Evolutionary conservation across 2,113 vertebrate species (phyloP).

Genomic region (Tyto alba): DNA sequence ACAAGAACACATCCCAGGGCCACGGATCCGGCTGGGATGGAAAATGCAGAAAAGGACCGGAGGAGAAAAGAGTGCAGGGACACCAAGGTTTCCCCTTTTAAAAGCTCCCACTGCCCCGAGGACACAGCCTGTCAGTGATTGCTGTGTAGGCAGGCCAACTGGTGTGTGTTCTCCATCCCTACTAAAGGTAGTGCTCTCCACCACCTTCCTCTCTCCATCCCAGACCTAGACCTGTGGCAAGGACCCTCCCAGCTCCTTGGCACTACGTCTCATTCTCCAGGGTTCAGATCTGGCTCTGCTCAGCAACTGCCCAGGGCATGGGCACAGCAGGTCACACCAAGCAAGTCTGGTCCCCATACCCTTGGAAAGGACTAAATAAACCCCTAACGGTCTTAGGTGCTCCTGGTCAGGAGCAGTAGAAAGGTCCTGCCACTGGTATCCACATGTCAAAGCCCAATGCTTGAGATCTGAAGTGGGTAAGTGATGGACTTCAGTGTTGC

Average conservation of each 20-base stretch:
- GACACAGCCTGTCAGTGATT: neutral
- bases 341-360: neutral
- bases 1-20: neutral
- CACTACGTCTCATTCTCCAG: fast-evolving
- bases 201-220: neutral
- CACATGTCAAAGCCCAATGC: fast-evolving
- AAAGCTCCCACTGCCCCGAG: neutral
- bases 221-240: neutral
- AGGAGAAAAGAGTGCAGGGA: neutral
- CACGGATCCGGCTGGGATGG: neutral
- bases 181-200: fast-evolving
- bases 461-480: neutral
- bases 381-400: neutral
- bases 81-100: neutral
- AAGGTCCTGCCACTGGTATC: neutral
- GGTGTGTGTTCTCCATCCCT: neutral
- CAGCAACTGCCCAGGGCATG: neutral
- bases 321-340: neutral
- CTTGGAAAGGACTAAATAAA: neutral
- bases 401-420: neutral
- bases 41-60: neutral
- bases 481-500: neutral
- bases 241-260: neutral
- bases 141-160: neutral
- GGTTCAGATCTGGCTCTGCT: neutral